Evolutionary conservation across 2,888 invertebrate genomes (phyloP).

Genomic region (Eupithecia inturbata): DNA sequence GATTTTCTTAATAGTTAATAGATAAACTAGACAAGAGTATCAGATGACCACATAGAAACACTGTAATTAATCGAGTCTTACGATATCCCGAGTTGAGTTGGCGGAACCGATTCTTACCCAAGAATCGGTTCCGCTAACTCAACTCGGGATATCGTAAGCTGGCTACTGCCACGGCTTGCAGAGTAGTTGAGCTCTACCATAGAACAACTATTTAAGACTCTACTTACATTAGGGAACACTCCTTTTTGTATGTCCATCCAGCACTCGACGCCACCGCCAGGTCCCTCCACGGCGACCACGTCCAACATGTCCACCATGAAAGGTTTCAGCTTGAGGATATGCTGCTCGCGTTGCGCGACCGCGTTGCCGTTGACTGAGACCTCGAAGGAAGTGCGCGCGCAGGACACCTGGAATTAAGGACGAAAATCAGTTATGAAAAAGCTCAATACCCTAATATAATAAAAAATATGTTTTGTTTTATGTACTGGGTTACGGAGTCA

Average conservation of each 20-base stretch:
- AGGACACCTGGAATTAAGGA: conserved; percentile 65
- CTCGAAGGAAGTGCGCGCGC: conserved; percentile 71
- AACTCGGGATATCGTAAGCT: no score
- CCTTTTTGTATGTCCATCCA: conserved; percentile 92
- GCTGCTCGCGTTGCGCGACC: conserved; percentile 58
- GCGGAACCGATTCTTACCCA: no score
- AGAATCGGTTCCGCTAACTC: no score
- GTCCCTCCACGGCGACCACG: conserved; percentile 86
- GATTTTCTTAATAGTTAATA: no score
- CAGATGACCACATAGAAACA: no score
- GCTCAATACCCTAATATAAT: neutral
- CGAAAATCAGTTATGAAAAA: neutral
- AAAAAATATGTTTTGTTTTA: no score
- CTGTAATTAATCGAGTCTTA: no score
- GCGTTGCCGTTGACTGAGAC: conserved; percentile 62
- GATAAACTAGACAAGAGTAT: no score
- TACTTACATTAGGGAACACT: conserved; percentile 86
- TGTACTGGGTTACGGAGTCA: no score
- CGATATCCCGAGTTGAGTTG: no score
- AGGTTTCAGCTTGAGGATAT: conserved; percentile 82
- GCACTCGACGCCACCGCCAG: conserved; percentile 87
- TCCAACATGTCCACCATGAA: conserved; percentile 89
- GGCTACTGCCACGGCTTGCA: neutral
- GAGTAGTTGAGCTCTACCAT: neutral
- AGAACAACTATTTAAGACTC: neutral